Base-by-base conservation (phyloP, 1,140 invertebrate genomes). In the Drosophila pectinifera region DNA sequence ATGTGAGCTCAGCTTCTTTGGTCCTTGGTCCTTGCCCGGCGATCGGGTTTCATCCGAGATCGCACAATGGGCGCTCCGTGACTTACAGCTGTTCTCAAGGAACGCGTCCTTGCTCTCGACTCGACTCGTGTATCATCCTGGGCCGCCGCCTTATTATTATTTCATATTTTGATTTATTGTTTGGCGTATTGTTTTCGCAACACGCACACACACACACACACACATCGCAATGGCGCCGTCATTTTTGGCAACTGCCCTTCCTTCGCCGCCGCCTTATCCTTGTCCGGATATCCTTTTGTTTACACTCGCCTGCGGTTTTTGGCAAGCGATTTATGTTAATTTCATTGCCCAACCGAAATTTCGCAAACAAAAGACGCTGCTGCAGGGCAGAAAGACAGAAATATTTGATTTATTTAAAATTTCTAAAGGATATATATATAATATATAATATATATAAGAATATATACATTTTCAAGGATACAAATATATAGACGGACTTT, bases 91-190 rank as follows among this genome's bases (percentile, higher is more conserved):
- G 82, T 82, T 82, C 78, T 3, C 14, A 16, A 42, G 55, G 42
- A 69, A 38, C 39, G 45, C 28, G 14, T 34, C 54, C 62, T 34
- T 41, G 48, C 43, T 59, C 31, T 11, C 26, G 43, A 43, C 41
- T 59, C 62, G 67, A 70, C 48, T 56, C 68, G 41, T 70, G 68
- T 70, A 70, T 70, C 68, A 70, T 57, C 65, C 65, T 57, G 51
- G 41, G 64, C 49, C 64, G 54, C 62, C 63, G 34, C 24, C 59
- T 36, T 64, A 88, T 88, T 86, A 86, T 88, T 88, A 86, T 86
- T 86, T 86, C 82, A 86, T 86, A 88, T 88, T 86, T 86, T 86
- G 82, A 86, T 86, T 86, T 86, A 86, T 86, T 86, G 83, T 86
- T 88, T 88, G 69, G 82, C 83, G 88, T 83, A 86, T 86, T 86